A percentile compares a stretch with the other conserved stretches of the same genome.
These are phyloP conservation scores for Gallinago jamesoni DNA, from an alignment of 2,113 vertebrate species.

Conservation along the genomic window DNA sequence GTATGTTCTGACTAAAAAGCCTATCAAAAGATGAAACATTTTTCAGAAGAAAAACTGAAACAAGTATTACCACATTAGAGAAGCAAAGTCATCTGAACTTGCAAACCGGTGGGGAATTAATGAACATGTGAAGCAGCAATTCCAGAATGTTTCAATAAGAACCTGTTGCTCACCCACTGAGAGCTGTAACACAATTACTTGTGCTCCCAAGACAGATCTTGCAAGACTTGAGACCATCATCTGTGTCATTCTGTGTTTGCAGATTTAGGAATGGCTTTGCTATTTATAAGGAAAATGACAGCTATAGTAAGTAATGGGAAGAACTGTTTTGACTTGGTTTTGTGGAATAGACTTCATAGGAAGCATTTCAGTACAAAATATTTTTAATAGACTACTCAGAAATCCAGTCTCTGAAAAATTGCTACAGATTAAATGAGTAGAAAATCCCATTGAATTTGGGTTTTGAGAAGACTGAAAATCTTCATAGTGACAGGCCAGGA, in stretches of 20 bases:
- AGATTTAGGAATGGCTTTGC: neutral
- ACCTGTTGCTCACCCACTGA: neutral
- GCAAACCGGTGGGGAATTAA: neutral
- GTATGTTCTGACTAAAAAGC: neutral
- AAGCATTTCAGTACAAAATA: neutral
- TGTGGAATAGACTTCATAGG: neutral
- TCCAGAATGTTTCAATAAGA: neutral
- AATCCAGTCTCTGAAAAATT: neutral
- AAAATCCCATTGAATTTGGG: neutral
- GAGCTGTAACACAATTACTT: neutral
- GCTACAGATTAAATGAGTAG: neutral
- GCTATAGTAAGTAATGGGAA: neutral
- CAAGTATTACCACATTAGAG: neutral
- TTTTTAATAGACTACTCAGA: neutral
- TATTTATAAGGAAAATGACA: neutral
- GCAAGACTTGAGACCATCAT: neutral
- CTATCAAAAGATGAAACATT: neutral
- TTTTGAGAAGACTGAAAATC: neutral
- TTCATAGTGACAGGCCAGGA: neutral
- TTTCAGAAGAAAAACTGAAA: conserved; percentile 5
- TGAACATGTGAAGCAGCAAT: neutral
- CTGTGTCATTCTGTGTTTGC: neutral
- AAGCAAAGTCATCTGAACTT: neutral
- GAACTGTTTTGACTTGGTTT: neutral
- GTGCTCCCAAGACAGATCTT: neutral